Base-by-base conservation (phyloP, 2,113 vertebrate genomes). In the Phodopus roborovskii region DNA sequence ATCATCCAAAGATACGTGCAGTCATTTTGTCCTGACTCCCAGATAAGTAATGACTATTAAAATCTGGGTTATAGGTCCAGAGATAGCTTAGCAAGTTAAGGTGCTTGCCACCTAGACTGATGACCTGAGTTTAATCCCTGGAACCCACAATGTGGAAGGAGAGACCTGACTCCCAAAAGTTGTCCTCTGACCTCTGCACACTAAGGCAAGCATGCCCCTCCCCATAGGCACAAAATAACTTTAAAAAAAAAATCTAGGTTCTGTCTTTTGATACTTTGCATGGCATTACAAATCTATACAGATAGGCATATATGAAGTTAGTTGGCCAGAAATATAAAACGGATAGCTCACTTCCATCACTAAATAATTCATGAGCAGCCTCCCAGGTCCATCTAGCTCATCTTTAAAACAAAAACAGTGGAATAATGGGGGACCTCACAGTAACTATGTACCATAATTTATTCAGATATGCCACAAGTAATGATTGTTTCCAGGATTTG, bases 401-500 rank as follows among this genome's bases (percentile, higher is more conserved):
- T 85, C 60, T 48, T 64, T 85, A 84, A 45, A 30, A 84, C 39
- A 64, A 45, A 83, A 64, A 42, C 22, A 58, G 30, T 4, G 70
- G 8, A 20, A 33, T 95, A 78, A 70, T 87, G 88, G 62, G 71
- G 45, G 42, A 48, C 68, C 94, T 94, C 36, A 24, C 10, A 16
- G 26, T 64, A 78, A 62, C 26, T 1, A 15, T 87, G 2, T 95
- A 42, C 16, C 10, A 39, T 87, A 89, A 64, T 92, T 85, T 92
- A 93, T 89, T 17, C 48, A 86, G 82, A 86, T 45, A 50, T 93
- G 73, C 48, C 36, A 62, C 3, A 53, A n/a, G 45, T 39, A 33
- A 70, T n/a, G 48, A 53, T 86, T 95, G n/a, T 84, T 94, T 78
- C 11, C 28, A 90, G 12, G 17, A 66, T 96, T 92, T 94, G 20